phyloP scores from a whole-genome alignment of 2,797 vertebrate species.

The Aselliscus stoliczkanus region DNA sequence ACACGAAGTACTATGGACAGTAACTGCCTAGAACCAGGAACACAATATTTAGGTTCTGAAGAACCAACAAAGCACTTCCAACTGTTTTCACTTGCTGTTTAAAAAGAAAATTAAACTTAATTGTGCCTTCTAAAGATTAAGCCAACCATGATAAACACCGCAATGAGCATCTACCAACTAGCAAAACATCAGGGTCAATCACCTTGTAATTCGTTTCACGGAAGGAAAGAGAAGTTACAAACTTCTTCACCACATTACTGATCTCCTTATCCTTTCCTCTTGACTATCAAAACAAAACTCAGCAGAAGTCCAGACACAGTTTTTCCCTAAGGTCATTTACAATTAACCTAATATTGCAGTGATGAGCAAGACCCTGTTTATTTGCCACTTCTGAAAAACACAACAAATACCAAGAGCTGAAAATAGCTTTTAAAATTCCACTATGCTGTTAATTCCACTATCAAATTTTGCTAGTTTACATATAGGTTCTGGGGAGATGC shows the following conservation, averaged over 20 bases:
- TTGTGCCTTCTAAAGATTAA: constrained; percentile 44
- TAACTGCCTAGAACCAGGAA: constrained; percentile 78
- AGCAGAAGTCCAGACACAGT: constrained; percentile 1
- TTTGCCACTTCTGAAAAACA: constrained; percentile 19
- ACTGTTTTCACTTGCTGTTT: constrained; percentile 57
- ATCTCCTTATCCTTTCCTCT: background rate
- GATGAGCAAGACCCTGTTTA: background rate
- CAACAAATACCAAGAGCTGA: constrained; percentile 36
- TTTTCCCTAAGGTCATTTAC: background rate
- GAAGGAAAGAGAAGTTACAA: constrained; percentile 49
- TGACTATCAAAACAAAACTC: background rate
- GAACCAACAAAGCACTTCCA: constrained; percentile 71
- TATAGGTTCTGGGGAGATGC: background rate
- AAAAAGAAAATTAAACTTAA: constrained; percentile 74
- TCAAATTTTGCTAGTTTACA: constrained; percentile 3
- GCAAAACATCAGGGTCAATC: constrained; percentile 42
- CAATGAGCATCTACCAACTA: background rate
- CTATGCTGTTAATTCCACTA: constrained; percentile 7
- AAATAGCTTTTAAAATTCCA: constrained; percentile 30
- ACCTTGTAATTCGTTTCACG: constrained; percentile 53
- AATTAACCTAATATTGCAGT: background rate
- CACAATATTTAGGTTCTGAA: constrained; percentile 69
- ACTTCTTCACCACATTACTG: constrained; percentile 36
- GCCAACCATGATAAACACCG: constrained; percentile 38
- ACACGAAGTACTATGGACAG: constrained; percentile 74